These are phyloP conservation scores for Chelonus insularis DNA, from an alignment of 1,140 invertebrate genomes.

Conservation along the genomic window DNA sequence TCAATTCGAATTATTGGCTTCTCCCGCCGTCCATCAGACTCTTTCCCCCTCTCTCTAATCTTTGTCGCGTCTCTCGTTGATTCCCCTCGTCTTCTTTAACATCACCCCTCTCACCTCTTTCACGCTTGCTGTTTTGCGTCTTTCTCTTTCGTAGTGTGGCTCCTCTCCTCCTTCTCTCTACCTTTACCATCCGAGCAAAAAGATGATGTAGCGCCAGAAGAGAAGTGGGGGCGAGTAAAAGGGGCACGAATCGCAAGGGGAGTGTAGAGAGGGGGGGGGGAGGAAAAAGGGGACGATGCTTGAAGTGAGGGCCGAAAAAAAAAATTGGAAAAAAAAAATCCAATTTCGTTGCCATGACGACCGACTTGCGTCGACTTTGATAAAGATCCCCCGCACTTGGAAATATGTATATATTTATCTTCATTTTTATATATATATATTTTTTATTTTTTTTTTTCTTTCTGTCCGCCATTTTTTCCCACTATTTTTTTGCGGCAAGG, in stretches of 20 bases:
- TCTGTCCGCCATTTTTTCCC: too few species aligned
- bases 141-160: not conserved
- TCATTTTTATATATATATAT: too few species aligned
- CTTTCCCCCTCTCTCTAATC: constrained; percentile 34
- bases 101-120: not conserved
- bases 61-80: constrained; percentile 1
- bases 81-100: not conserved
- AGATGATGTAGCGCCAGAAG: constrained; percentile 5
- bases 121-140: not conserved
- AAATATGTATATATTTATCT: too few species aligned
- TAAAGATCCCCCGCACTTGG: constrained; percentile 25
- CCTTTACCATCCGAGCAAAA: too few species aligned
- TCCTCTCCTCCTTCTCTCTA: not conserved
- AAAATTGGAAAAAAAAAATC: constrained; percentile 60
- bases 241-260: too few species aligned
- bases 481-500: too few species aligned
- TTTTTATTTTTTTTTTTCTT: too few species aligned
- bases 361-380: constrained; percentile 58
- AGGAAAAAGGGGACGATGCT: too few species aligned
- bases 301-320: constrained; percentile 41
- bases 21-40: constrained; percentile 57
- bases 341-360: constrained; percentile 60
- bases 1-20: constrained; percentile 61
- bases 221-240: constrained; percentile 3
- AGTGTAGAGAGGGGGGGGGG: too few species aligned